Base-by-base conservation (phyloP, 2,797 vertebrate genomes). In the Cottoperca gobio region DNA sequence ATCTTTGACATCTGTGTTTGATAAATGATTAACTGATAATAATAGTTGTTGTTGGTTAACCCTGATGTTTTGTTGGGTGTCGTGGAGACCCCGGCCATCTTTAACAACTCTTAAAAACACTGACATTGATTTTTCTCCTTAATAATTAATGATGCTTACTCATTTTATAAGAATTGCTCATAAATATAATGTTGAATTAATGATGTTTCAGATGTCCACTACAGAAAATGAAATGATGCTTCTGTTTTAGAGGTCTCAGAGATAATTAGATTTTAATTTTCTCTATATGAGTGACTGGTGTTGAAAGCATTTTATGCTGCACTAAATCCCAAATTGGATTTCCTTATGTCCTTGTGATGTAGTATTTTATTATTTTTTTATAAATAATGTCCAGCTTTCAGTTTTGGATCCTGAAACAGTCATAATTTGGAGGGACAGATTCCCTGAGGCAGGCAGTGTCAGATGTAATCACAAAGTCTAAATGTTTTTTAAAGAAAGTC, bases 361-460 rank as follows among this genome's bases (percentile, higher is more conserved):
- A n/a, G n/a, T n/a, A n/a, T n/a, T n/a, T n/a, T n/a, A n/a, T 8
- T 63, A 40, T 55, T 49, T 65, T 45, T 43, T 1, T 63, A 23
- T 31, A 24, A 45, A n/a, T 19, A 10, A 24, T 54, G 39, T 63
- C 37, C n/a, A 24, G 50, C 61, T 76, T 39, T 71, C 31, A 43
- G 48, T 50, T 39, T 54, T 66, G 37, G 31, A 63, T 69, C 46
- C 9, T 4, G 35, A 45, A 59, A n/a, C 62, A 35, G 33, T 45
- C 37, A 49, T 64, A 16, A 55, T 60, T 48, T 43, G n/a, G 31
- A 62, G 40, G 60, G 53, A 76, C 48, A 60, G 49, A 37, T 31
- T 59, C 52, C 70, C 70, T 3, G 65, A 14, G 17, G 69, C 61
- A 28, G 46, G 42, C 13, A 45, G 45, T 46, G 60, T 70, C 76